Percentiles rank a stretch among this genome's conserved stretches.
Conservation (phyloP, 2,113 vertebrate genomes). For the Microcebus griseorufus region DNA sequence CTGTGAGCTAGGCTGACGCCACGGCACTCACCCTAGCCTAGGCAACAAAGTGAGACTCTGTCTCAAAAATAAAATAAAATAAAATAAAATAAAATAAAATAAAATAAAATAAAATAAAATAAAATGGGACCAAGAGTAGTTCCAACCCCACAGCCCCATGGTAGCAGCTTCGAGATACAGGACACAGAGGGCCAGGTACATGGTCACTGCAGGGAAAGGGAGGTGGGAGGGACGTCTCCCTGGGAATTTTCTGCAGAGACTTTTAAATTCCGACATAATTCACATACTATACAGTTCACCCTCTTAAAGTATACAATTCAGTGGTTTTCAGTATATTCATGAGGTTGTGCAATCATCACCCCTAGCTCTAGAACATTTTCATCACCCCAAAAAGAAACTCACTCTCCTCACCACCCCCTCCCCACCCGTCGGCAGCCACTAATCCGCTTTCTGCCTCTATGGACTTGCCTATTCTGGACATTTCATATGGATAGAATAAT, state of each 20-base stretch:
- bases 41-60: no score
- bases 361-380: background rate
- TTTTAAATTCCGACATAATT: background rate
- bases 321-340: background rate
- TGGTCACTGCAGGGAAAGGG: no score
- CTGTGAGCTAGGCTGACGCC: no score
- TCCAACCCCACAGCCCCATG: background rate
- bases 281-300: no score
- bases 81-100: no score
- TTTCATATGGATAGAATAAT: background rate
- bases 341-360: background rate
- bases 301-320: background rate
- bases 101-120: no score
- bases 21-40: no score
- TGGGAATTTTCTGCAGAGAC: background rate
- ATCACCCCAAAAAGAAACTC: background rate
- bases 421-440: background rate
- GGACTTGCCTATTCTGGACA: background rate
- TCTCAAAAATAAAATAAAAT: no score
- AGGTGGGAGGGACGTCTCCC: background rate
- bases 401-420: no score
- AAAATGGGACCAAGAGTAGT: background rate
- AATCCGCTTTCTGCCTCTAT: background rate
- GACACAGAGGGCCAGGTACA: background rate
- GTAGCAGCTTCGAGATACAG: fast-evolving